Evolutionary conservation across 2,113 vertebrate species (phyloP).

Genomic region (Hemichromis elongatus): DNA sequence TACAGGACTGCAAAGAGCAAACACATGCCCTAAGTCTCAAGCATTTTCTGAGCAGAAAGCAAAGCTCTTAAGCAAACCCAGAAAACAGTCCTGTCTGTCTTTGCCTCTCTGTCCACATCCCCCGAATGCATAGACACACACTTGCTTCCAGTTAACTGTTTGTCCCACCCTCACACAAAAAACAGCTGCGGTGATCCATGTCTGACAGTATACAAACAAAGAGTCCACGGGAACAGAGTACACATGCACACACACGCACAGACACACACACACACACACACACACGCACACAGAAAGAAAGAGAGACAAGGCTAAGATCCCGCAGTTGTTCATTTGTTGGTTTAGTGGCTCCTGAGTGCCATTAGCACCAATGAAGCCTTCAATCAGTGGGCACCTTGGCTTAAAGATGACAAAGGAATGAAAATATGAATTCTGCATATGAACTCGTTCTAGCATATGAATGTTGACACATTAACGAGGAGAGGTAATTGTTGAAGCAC

Average conservation of each 20-base stretch:
- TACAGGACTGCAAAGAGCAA: constrained; percentile 1
- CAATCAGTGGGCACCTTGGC: background rate
- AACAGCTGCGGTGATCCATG: constrained; percentile 66
- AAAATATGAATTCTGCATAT: background rate
- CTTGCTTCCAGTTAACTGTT: constrained; percentile 25
- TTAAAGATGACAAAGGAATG: constrained; percentile 23
- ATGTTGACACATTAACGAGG: background rate
- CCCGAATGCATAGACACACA: constrained; percentile 2
- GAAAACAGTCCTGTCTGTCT: constrained; percentile 17
- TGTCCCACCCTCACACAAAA: constrained; percentile 49
- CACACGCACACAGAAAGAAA: constrained; percentile 2
- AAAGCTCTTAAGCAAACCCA: constrained; percentile 8
- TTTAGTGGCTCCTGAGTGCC: constrained; percentile 62
- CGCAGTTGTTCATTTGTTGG: constrained; percentile 55
- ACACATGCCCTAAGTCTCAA: constrained; percentile 7
- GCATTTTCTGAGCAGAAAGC: constrained; percentile 9
- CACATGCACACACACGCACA: background rate
- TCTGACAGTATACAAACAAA: constrained; percentile 67
- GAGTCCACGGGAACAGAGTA: constrained; percentile 26
- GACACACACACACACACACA: background rate
- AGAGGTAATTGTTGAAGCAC: background rate
- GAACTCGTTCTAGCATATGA: background rate
- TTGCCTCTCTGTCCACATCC: background rate
- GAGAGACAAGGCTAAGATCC: constrained; percentile 15
- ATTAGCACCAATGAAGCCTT: constrained; percentile 47